phyloP scores from a whole-genome alignment of 2,797 vertebrate species.

The Aldrovandia affinis region DNA sequence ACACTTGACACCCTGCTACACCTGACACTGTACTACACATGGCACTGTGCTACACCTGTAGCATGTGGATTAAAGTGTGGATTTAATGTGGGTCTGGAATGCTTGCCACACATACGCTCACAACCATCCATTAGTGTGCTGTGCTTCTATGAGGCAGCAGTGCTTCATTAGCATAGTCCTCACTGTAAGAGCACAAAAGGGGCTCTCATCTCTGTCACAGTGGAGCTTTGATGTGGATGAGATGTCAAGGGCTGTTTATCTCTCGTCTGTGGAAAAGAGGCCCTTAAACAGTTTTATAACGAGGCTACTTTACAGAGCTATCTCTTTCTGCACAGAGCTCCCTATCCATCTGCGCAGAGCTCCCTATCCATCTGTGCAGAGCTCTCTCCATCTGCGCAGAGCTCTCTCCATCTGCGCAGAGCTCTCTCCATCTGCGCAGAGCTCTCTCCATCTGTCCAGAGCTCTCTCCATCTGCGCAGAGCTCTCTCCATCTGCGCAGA shows the following conservation, averaged over 20 bases:
- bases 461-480: background rate
- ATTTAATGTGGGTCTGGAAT: background rate
- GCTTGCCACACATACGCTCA: background rate
- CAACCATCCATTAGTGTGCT: background rate
- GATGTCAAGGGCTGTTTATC: slow-evolving; percentile 6
- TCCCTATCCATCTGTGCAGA: background rate
- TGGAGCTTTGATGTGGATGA: background rate
- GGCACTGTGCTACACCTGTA: no score
- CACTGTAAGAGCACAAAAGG: background rate
- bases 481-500: no score
- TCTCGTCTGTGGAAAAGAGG: background rate
- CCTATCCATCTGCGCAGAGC: background rate
- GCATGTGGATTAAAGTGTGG: background rate
- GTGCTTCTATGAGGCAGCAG: background rate
- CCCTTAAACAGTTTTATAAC: background rate
- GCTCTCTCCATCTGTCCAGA: background rate
- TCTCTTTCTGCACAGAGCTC: background rate
- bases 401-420: background rate
- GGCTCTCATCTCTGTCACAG: background rate
- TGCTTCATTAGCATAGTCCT: background rate
- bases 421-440: background rate
- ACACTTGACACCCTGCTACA: no score
- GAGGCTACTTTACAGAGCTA: background rate
- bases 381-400: background rate
- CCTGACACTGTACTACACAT: no score